Percentiles rank a stretch among this genome's conserved stretches.
Evolutionary conservation across 2,888 invertebrate species (phyloP).

Genomic region (Cyclophora punctaria): DNA sequence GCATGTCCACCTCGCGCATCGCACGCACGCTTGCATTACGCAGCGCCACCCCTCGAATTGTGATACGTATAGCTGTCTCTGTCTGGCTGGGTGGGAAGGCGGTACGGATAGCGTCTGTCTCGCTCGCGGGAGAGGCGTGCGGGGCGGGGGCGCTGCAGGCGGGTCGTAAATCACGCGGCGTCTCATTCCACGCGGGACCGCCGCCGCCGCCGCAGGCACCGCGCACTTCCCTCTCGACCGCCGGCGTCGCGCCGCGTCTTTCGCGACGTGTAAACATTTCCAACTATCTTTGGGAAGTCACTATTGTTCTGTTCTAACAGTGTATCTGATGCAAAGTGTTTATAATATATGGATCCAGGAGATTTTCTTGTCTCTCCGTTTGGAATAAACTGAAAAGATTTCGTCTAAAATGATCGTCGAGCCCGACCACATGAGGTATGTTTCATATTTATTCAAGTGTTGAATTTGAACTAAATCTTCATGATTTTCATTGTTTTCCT

Average conservation of each 20-base stretch:
- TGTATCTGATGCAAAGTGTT: constrained; percentile 52
- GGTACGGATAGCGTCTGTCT: constrained; percentile 33
- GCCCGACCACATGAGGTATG: constrained; percentile 72
- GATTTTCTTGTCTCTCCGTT: constrained; percentile 41
- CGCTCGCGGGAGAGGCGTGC: constrained; percentile 54
- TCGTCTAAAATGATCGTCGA: constrained; percentile 71
- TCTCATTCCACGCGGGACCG: constrained; percentile 75
- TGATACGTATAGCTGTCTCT: constrained; percentile 51
- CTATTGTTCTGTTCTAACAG: constrained; percentile 42
- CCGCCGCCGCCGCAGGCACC: constrained; percentile 70
- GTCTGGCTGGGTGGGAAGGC: constrained; percentile 27
- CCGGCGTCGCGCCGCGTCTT: constrained; percentile 68
- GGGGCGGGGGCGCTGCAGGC: constrained; percentile 73
- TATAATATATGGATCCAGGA: constrained; percentile 58
- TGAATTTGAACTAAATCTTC: constrained; percentile 35
- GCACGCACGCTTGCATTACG: constrained; percentile 75
- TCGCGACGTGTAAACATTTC: constrained; percentile 69
- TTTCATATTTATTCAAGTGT: constrained; percentile 53
- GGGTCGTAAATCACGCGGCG: constrained; percentile 75
- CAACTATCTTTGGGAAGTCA: constrained; percentile 54
- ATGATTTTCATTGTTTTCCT: constrained; percentile 23
- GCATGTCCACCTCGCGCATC: constrained; percentile 73
- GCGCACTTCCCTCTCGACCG: constrained; percentile 69
- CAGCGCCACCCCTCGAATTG: constrained; percentile 70
- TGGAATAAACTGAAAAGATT: constrained; percentile 62